Base-by-base conservation (phyloP, 1,140 invertebrate species). In the Saxidomus purpurata region DNA sequence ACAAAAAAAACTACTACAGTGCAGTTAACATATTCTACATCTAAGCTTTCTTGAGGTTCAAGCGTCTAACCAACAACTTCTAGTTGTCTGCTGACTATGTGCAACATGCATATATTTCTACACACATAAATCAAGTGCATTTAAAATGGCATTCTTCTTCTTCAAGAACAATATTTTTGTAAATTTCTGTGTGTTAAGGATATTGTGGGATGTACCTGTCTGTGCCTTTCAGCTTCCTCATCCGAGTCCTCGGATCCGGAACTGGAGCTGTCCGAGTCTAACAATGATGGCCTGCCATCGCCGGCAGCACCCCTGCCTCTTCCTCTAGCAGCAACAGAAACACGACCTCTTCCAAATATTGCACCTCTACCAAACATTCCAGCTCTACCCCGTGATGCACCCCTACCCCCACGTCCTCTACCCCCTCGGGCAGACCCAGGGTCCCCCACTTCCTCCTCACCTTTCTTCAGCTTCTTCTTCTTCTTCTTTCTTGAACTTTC, bases 401-500 rank as follows among this genome's bases (percentile, higher is more conserved):
- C 49, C 36, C 76, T 31, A 38, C 38, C 61, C 83, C 86, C 52
- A 31, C 59, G 31, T 40, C 91, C 55, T 86, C 79, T n/a, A 2
- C 76, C 63, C 47, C 79, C 83, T 55, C 80, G 71, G 0, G 15
- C 22, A 34, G 67, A 55, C 22, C n/a, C n/a, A n/a, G n/a, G n/a
- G n/a, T n/a, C 22, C 63, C 38, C 9, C 55, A 67, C 17, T 17
- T 59, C 36, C 28, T 55, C 59, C 34, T 61, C 25, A 11, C n/a
- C 11, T 47, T 61, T 69, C 34, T 90, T 90, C 69, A 89, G 55
- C 38, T 85, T 89, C 80, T 93, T 93, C 63, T 92, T 94, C 71
- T 95, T 95, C 89, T 95, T 95, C 49, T 95, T 93, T 36, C 84
- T 91, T 15, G 95, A 94, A 43, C 92, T 95, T 76, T 95, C 94